Evolutionary conservation across 1,140 invertebrate species (phyloP).

Genomic region (Acyrthosiphon pisum): DNA sequence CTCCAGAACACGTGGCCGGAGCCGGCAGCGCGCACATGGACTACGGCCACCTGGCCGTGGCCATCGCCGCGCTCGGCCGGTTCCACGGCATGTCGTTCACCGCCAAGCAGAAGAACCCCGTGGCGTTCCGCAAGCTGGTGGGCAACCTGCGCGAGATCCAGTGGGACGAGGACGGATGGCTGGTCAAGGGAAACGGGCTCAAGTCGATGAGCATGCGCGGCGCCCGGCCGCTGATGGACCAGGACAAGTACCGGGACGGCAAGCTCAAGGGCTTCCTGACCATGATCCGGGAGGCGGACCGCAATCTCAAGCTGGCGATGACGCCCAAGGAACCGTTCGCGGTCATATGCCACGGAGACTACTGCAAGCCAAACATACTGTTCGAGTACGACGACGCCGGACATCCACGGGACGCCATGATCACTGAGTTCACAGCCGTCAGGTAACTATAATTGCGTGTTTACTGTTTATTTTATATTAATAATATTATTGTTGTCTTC

Average conservation of each 20-base stretch:
- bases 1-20: background rate
- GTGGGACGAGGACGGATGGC: constrained; percentile 43
- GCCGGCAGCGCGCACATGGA: constrained; percentile 58
- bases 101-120: constrained; percentile 61
- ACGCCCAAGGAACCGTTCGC: constrained; percentile 63
- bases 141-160: constrained; percentile 38
- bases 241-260: constrained; percentile 21
- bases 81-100: constrained; percentile 64
- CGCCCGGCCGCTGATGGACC: constrained; percentile 34
- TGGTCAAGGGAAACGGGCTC: constrained; percentile 46
- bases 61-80: constrained; percentile 62
- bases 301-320: constrained; percentile 62
- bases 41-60: constrained; percentile 61
- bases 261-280: constrained; percentile 40
- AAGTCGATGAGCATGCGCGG: constrained; percentile 53
- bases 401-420: constrained; percentile 60
- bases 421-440: constrained; percentile 64
- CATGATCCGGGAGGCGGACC: constrained; percentile 58
- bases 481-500: no score
- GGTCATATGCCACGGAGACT: constrained; percentile 67
- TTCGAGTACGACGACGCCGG: constrained; percentile 63
- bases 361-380: constrained; percentile 68
- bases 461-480: no score
- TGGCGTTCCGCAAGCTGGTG: constrained; percentile 59
- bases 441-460: constrained; percentile 59